Base-by-base conservation (phyloP, 2,113 vertebrate species). In the Pagrus major region DNA sequence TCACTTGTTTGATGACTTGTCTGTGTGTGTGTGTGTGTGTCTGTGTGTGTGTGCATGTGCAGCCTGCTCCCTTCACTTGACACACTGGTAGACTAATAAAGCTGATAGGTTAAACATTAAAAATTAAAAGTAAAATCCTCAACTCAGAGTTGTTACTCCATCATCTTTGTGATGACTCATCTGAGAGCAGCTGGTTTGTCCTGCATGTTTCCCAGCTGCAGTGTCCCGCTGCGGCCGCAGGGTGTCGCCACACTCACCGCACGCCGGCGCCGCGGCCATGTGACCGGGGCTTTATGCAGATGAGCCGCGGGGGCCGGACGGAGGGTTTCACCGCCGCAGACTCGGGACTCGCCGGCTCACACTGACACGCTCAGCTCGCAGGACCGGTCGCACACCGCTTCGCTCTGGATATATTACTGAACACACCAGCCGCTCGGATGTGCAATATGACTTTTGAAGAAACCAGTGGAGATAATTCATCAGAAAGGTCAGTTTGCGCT, bases 361-460 rank as follows among this genome's bases (percentile, higher is more conserved):
- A 21, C 52, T 1, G n/a, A 70, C 9, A n/a, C 3, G 3, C 72
- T 52, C 20, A 5, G 37, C 8, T 1, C 7, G 2, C 2, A 12
- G 31, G 1, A 64, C 25, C 3, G 51, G 2, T 5, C 39, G n/a
- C n/a, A 7, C 7, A 9, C 49, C 58, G 3, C 47, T 64, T 4
- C 47, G 23, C 60, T 79, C 89, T 77, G 88, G 86, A 83, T 73
- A 83, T 73, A 70, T 75, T 65, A 14, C 52, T 1, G 33, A 56
- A 33, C 76, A 79, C 14, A n/a, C 68, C 14, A 41, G n/a, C 79
- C 63, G 79, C 66, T 82, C 70, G 84, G 86, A 93, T 94, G 93
- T 94, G 93, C 94, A 95, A 93, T 83, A 95, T 95, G 95, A 95
- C 95, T 91, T 94, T 95, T 84, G 95, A 95, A 42, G 95, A 95